A percentile compares a stretch with the other conserved stretches of the same genome.
These are phyloP conservation scores for Lontra canadensis DNA, from an alignment of 2,113 vertebrate genomes.

Conservation along the genomic window DNA sequence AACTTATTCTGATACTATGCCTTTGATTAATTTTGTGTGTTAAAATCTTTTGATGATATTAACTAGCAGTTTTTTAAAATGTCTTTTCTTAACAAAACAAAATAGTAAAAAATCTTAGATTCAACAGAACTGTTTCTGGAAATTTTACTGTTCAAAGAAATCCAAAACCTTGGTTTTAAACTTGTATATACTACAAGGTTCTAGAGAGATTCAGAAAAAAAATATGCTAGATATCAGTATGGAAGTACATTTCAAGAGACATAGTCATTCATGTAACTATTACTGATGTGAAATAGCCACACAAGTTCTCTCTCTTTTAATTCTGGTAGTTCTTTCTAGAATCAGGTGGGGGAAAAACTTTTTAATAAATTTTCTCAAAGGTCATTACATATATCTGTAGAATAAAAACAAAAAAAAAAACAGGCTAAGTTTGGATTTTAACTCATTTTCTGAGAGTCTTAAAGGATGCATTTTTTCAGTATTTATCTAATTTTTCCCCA, in stretches of 20 bases:
- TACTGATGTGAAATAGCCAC: not conserved
- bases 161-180: not conserved
- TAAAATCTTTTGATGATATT: not conserved
- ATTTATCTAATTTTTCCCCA: not conserved
- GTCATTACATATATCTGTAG: not conserved
- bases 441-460: not conserved
- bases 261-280: not conserved
- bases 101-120: not conserved
- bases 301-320: not conserved
- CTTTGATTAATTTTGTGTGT: not conserved
- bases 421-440: not conserved
- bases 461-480: not conserved
- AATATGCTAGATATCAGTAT: not conserved
- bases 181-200: not conserved
- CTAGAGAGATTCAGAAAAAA: not conserved
- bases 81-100: conserved; percentile 13
- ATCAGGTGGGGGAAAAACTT: not conserved
- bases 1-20: not conserved
- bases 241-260: not conserved
- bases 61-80: not conserved
- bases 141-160: not conserved
- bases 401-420: not conserved
- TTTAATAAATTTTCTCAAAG: not conserved
- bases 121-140: not conserved
- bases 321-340: not conserved